phyloP scores from a whole-genome alignment of 2,113 vertebrate genomes.

The Mungos mungo region DNA sequence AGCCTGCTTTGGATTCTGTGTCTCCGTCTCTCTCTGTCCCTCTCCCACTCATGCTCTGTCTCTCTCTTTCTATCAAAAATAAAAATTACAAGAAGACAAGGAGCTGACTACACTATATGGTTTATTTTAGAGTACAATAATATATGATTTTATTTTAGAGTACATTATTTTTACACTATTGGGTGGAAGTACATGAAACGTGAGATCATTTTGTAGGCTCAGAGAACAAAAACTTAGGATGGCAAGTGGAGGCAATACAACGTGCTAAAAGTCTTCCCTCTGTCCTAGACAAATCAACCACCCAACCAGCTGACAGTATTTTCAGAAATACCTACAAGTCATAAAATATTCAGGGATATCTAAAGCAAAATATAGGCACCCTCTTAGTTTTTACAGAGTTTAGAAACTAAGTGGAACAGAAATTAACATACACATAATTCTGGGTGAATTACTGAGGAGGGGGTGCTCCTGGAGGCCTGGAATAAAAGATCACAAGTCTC shows the following conservation, averaged over 20 bases:
- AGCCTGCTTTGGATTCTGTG: too few species aligned
- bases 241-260: not conserved
- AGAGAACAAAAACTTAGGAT: not conserved
- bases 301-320: not conserved
- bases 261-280: not conserved
- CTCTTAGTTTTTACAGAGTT: not conserved
- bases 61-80: too few species aligned
- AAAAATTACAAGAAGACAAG: too few species aligned
- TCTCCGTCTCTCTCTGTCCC: too few species aligned
- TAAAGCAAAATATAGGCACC: not conserved
- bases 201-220: not conserved
- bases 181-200: not conserved
- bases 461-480: not conserved
- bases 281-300: not conserved
- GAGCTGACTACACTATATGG: not conserved
- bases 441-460: not conserved
- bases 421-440: not conserved
- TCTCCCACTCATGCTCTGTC: too few species aligned
- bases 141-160: not conserved
- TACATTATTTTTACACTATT: not conserved
- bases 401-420: not conserved
- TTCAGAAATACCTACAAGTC: not conserved
- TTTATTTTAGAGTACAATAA: not conserved
- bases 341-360: not conserved
- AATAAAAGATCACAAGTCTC: not conserved